Evolutionary conservation across 2,888 invertebrate species (phyloP).

Genomic region (Acleris literana): DNA sequence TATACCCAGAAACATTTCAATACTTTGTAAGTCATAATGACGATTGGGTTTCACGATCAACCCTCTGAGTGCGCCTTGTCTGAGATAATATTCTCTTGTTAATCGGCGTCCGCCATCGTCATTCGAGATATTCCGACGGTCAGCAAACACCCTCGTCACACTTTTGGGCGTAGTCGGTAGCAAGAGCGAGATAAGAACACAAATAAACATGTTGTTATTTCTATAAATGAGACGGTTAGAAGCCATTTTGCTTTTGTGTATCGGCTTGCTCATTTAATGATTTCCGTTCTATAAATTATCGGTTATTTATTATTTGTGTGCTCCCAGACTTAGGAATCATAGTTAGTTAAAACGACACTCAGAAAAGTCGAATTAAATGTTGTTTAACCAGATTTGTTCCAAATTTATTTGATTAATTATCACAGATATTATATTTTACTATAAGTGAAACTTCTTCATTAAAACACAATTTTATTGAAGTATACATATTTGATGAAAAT

Average conservation of each 20-base stretch:
- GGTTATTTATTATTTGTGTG: neutral
- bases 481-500: too few species aligned
- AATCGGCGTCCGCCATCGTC: slow-evolving; percentile 71
- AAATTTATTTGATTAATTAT: too few species aligned
- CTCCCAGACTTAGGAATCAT: too few species aligned
- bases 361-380: too few species aligned
- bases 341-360: too few species aligned
- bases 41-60: slow-evolving; percentile 86
- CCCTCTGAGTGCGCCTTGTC: slow-evolving; percentile 88
- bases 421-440: too few species aligned
- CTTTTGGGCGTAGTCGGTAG: slow-evolving; percentile 72
- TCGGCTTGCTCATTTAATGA: slow-evolving; percentile 64
- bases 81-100: slow-evolving; percentile 85
- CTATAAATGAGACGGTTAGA: slow-evolving; percentile 71
- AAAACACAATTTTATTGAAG: too few species aligned
- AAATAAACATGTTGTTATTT: slow-evolving; percentile 80
- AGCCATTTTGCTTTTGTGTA: slow-evolving; percentile 77
- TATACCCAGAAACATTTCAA: slow-evolving; percentile 90
- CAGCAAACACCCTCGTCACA: slow-evolving; percentile 64
- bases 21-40: slow-evolving; percentile 84
- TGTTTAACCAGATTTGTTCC: too few species aligned
- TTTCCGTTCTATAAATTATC: slow-evolving; percentile 66
- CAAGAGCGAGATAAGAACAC: slow-evolving; percentile 74
- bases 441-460: too few species aligned
- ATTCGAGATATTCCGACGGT: slow-evolving; percentile 59